phyloP scores from a whole-genome alignment of 2,113 vertebrate species.

The Vulpes lagopus region DNA sequence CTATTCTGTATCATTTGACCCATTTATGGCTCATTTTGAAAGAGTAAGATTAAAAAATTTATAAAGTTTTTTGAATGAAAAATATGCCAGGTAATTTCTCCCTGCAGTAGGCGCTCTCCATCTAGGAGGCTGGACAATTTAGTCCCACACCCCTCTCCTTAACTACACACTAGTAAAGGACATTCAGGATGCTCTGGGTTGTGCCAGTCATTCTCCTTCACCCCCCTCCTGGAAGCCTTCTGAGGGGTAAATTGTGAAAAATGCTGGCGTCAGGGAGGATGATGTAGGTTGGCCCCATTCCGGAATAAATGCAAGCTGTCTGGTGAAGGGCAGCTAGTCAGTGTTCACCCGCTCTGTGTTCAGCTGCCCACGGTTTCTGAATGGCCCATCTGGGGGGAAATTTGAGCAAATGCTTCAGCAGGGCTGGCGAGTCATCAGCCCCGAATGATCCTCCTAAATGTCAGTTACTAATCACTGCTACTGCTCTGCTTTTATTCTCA shows the following conservation, averaged over 20 bases:
- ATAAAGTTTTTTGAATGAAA: constrained; percentile 79
- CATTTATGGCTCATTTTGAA: constrained; percentile 86
- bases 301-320: neutral
- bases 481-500: neutral
- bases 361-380: neutral
- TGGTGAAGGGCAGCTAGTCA: neutral
- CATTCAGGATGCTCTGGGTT: neutral
- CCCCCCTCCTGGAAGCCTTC: neutral
- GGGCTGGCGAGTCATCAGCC: neutral
- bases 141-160: neutral
- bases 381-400: neutral
- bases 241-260: neutral
- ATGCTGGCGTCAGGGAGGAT: neutral
- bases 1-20: constrained; percentile 80
- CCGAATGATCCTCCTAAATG: neutral
- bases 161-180: neutral
- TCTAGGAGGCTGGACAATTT: neutral
- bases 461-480: neutral
- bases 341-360: neutral
- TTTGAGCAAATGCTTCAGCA: neutral
- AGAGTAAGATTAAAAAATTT: constrained; percentile 84
- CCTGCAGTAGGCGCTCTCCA: neutral
- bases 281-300: neutral
- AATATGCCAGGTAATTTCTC: constrained; percentile 72
- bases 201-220: neutral